phyloP scores from a whole-genome alignment of 2,113 vertebrate species.

The Mobula birostris region DNA sequence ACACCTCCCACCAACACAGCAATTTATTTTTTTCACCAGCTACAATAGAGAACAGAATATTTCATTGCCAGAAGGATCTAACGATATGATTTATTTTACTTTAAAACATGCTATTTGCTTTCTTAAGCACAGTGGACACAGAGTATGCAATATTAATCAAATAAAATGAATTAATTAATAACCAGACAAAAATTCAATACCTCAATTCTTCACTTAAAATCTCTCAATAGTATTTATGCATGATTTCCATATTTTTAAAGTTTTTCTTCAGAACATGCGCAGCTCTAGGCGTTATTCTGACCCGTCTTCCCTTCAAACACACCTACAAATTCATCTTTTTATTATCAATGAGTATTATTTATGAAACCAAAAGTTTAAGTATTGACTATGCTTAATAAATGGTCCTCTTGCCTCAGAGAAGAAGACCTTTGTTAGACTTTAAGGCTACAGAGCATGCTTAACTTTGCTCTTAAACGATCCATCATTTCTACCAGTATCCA shows the following conservation, averaged over 20 bases:
- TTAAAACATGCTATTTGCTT: conserved; percentile 44
- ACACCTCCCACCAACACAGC: conserved; percentile 31
- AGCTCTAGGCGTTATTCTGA: not conserved
- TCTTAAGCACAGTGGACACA: conserved; percentile 42
- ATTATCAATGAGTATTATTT: not conserved
- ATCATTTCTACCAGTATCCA: too few species aligned
- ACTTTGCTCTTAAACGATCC: not conserved
- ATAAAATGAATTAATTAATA: conserved; percentile 46
- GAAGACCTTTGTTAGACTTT: not conserved
- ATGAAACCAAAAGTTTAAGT: not conserved
- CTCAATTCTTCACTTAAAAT: conserved; percentile 41
- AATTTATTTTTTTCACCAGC: conserved; percentile 15
- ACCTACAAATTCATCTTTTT: not conserved
- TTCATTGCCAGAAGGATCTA: conserved; percentile 40
- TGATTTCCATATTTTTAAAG: conserved; percentile 40
- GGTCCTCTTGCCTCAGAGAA: not conserved
- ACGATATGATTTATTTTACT: conserved; percentile 50
- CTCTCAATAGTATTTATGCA: conserved; percentile 44
- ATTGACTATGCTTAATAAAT: not conserved
- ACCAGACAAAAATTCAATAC: conserved; percentile 38
- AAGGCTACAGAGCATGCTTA: not conserved
- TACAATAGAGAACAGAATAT: conserved; percentile 32
- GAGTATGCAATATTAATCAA: conserved; percentile 49
- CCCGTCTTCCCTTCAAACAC: not conserved
- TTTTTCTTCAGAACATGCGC: not conserved